These are phyloP conservation scores for Ormyrus thymus DNA, from an alignment of 2,888 invertebrate species.

Conservation along the genomic window DNA sequence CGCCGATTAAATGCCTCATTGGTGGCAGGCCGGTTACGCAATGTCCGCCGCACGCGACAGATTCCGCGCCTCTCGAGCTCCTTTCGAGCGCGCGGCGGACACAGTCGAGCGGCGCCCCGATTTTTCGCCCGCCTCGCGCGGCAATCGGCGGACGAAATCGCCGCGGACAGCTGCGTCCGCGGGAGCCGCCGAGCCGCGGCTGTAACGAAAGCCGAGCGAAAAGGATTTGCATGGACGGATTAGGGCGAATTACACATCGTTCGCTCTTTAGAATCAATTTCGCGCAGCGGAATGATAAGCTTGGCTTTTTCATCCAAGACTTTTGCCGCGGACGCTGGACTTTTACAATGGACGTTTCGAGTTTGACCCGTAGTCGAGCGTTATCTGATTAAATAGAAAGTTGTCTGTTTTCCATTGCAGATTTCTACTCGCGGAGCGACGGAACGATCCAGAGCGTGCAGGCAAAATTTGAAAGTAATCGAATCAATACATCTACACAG, in stretches of 20 bases:
- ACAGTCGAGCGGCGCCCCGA: neutral
- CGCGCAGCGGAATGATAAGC: too few relatives aligned
- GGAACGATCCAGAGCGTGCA: too few relatives aligned
- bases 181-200: neutral
- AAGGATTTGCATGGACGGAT: conserved; percentile 25
- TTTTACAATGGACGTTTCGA: too few relatives aligned
- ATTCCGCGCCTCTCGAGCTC: neutral
- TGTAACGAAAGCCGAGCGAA: conserved; percentile 3
- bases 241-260: neutral
- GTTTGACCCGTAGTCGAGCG: neutral
- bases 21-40: conserved; percentile 27
- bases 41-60: conserved; percentile 22
- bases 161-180: conserved; percentile 14
- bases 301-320: too few relatives aligned
- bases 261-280: too few relatives aligned
- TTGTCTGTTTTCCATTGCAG: neutral
- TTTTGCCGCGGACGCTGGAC: too few relatives aligned
- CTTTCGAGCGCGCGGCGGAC: neutral
- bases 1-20: conserved; percentile 39
- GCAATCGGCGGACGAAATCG: neutral
- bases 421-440: neutral
- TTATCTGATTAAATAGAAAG: neutral
- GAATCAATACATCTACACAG: neutral
- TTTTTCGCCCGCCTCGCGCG: conserved; percentile 13
- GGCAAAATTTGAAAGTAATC: neutral